These are phyloP conservation scores for Diloba caeruleocephala DNA, from an alignment of 2,888 invertebrate species.

Conservation along the genomic window DNA sequence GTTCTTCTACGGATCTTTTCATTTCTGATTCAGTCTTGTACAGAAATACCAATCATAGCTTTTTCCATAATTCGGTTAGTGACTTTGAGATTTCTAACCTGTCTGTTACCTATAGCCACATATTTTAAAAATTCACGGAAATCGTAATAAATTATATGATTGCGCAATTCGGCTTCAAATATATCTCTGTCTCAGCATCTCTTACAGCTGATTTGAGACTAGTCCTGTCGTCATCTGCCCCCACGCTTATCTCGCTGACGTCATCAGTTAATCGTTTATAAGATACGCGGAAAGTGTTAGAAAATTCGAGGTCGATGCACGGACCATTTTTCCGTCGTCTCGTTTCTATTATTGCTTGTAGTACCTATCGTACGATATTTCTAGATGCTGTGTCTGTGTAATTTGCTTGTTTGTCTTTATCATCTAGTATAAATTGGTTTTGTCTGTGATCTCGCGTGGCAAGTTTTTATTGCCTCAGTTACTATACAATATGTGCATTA, in stretches of 20 bases:
- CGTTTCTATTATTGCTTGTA: conserved; percentile 51
- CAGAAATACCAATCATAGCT: no score
- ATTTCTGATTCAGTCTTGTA: no score
- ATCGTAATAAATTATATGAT: conserved; percentile 40
- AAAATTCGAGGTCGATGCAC: conserved; percentile 67
- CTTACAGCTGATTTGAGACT: conserved; percentile 60
- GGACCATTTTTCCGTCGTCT: conserved; percentile 39
- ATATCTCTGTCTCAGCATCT: conserved; percentile 37
- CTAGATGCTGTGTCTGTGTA: conserved; percentile 26
- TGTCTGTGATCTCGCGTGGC: conserved; percentile 24
- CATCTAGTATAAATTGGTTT: conserved; percentile 34
- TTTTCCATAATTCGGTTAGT: no score
- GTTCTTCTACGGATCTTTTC: no score
- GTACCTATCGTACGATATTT: conserved; percentile 40
- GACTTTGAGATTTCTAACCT: no score
- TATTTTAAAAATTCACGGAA: conserved; percentile 40
- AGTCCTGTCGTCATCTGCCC: conserved; percentile 59
- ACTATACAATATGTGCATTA: no score
- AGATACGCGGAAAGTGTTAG: conserved; percentile 47
- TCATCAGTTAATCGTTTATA: conserved; percentile 52
- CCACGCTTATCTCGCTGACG: conserved; percentile 56
- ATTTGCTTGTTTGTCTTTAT: conserved; percentile 24
- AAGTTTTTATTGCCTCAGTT: conserved; percentile 27
- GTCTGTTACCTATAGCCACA: conserved; percentile 18
- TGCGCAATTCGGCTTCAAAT: conserved; percentile 43